These are phyloP conservation scores for Lontra canadensis DNA, from an alignment of 2,113 vertebrate genomes.

Conservation along the genomic window DNA sequence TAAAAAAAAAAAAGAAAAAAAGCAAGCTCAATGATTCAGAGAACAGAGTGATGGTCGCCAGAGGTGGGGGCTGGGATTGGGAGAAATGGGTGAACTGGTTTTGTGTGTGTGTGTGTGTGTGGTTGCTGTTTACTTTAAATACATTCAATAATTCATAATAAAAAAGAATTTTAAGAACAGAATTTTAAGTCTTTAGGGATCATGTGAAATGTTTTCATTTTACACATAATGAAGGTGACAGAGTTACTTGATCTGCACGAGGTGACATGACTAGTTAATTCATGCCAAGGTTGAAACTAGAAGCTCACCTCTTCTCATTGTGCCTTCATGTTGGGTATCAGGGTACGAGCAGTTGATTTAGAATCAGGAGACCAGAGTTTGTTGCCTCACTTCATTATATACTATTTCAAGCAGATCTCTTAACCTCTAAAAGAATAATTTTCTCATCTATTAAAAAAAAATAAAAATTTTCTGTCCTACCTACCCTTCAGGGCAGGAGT, in stretches of 20 bases:
- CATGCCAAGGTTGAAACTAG: neutral
- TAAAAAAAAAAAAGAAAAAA: neutral
- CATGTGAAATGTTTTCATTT: neutral
- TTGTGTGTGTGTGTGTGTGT: no score
- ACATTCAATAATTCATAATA: neutral
- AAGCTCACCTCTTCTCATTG: neutral
- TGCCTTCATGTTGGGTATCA: neutral
- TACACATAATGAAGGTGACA: neutral
- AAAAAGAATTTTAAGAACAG: neutral
- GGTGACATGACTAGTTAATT: neutral
- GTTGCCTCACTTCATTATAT: neutral
- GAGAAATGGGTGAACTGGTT: neutral
- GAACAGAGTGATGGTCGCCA: neutral
- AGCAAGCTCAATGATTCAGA: neutral
- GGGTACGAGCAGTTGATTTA: neutral
- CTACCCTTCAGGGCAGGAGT: neutral
- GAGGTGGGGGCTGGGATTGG: neutral
- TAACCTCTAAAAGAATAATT: neutral
- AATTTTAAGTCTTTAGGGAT: neutral
- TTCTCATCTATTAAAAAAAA: slow-evolving; percentile 2
- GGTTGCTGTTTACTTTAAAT: neutral
- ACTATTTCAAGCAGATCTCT: neutral
- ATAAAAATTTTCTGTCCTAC: neutral
- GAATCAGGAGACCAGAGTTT: neutral
- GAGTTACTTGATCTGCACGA: neutral